Conservation (phyloP, 53 echinoderm and acorn worm genomes). For the Pentamera pediparva region DNA sequence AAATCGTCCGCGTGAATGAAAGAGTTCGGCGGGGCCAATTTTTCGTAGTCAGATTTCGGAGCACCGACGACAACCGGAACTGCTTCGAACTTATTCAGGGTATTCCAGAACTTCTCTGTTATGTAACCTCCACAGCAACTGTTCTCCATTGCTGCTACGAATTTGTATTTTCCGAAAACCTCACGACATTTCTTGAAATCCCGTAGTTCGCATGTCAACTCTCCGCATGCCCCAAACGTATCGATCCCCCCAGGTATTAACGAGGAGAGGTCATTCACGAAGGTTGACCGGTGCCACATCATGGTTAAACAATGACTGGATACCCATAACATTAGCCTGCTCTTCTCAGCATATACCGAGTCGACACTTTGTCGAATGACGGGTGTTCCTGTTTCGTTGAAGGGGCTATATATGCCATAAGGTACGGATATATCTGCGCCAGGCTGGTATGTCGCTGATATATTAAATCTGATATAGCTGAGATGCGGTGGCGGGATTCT, state of each 20-base stretch:
- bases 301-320: conserved; percentile 5
- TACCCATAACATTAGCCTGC: neutral
- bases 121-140: conserved; percentile 58
- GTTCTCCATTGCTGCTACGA: conserved; percentile 55
- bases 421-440: neutral
- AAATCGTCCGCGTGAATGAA: conserved; percentile 64
- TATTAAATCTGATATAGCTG: neutral
- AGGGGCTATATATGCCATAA: neutral
- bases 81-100: conserved; percentile 18
- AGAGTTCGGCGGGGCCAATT: conserved; percentile 49
- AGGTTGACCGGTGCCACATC: neutral
- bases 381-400: no score
- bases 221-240: neutral
- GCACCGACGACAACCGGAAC: conserved; percentile 67
- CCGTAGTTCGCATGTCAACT: neutral
- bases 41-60: conserved; percentile 34
- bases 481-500: neutral
- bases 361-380: no score
- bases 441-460: neutral
- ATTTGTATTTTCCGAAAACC: conserved; percentile 44
- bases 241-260: neutral
- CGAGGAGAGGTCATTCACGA: neutral
- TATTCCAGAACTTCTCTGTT: conserved; percentile 62
- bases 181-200: neutral
- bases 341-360: neutral